Conservation (phyloP, 64 coral and sea anemone genomes). For the Pocillopora damicornis region DNA sequence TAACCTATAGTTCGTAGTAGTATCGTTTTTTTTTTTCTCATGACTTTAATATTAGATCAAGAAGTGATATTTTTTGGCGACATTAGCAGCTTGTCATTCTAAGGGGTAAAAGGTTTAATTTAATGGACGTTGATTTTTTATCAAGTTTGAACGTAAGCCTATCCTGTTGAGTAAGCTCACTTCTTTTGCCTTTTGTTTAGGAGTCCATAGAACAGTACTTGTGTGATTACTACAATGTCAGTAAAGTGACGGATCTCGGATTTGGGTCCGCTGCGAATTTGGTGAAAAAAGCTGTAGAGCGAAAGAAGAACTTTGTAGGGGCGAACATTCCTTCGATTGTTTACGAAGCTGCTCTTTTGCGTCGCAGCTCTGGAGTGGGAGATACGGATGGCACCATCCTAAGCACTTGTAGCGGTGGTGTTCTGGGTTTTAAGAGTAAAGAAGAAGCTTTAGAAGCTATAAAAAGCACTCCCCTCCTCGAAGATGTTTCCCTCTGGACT, state of each 20-base stretch:
- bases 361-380: background rate
- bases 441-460: constrained; percentile 43
- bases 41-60: too few relatives aligned
- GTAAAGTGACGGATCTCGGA: constrained; percentile 31
- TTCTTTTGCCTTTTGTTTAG: background rate
- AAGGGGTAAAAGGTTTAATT: too few relatives aligned
- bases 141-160: too few relatives aligned
- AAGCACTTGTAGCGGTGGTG: constrained; percentile 2
- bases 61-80: too few relatives aligned
- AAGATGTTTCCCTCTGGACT: constrained; percentile 38
- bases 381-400: background rate
- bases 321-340: background rate
- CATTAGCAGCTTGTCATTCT: too few relatives aligned
- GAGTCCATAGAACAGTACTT: constrained; percentile 19
- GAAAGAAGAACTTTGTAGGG: background rate
- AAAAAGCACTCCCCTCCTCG: constrained; percentile 21
- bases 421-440: constrained; percentile 27
- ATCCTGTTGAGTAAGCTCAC: too few relatives aligned
- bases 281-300: constrained; percentile 11
- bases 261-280: constrained; percentile 4
- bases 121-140: too few relatives aligned
- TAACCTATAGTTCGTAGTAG: too few relatives aligned
- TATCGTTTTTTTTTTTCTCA: too few relatives aligned
- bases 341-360: constrained; percentile 33
- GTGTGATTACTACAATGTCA: constrained; percentile 13